phyloP scores from a whole-genome alignment of 2,888 invertebrate genomes.

The Epistrophella euchroma region DNA sequence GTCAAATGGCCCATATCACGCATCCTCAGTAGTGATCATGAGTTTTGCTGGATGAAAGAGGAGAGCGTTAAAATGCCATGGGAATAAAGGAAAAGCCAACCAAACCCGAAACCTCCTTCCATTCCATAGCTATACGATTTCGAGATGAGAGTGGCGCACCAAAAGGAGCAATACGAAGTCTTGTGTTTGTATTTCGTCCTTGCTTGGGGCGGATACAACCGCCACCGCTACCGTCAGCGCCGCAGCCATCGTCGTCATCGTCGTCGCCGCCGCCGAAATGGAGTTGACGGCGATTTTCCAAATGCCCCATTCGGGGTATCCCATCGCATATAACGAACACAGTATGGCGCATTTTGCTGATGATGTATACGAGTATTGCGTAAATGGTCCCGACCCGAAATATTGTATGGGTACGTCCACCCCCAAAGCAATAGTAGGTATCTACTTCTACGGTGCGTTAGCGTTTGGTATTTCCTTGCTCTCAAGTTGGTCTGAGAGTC shows the following conservation, averaged over 20 bases:
- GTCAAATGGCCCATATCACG: conserved; percentile 49
- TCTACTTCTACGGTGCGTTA: conserved; percentile 44
- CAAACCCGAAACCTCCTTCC: conserved; percentile 59
- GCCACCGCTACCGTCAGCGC: conserved; percentile 62
- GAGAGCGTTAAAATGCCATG: conserved; percentile 53
- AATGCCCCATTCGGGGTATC: conserved; percentile 72
- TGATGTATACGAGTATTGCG: conserved; percentile 46
- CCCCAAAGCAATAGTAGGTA: conserved; percentile 32
- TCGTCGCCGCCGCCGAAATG: conserved; percentile 51
- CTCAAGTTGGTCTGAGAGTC: conserved; percentile 36
- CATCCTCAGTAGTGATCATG: conserved; percentile 63
- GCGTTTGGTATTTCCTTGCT: conserved; percentile 52
- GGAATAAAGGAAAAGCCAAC: conserved; percentile 43
- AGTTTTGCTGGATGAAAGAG: conserved; percentile 28
- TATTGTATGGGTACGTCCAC: conserved; percentile 35
- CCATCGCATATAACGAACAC: conserved; percentile 61
- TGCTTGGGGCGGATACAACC: conserved; percentile 75
- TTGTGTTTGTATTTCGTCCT: conserved; percentile 75
- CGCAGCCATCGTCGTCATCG: conserved; percentile 18
- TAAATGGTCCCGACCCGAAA: conserved; percentile 60
- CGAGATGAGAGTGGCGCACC: conserved; percentile 61
- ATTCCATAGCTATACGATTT: conserved; percentile 5
- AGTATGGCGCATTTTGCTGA: conserved; percentile 66
- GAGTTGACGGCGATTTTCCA: conserved; percentile 67
- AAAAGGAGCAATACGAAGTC: conserved; percentile 67